phyloP scores from a whole-genome alignment of 2,797 vertebrate genomes.

The Steatocranus sp. region DNA sequence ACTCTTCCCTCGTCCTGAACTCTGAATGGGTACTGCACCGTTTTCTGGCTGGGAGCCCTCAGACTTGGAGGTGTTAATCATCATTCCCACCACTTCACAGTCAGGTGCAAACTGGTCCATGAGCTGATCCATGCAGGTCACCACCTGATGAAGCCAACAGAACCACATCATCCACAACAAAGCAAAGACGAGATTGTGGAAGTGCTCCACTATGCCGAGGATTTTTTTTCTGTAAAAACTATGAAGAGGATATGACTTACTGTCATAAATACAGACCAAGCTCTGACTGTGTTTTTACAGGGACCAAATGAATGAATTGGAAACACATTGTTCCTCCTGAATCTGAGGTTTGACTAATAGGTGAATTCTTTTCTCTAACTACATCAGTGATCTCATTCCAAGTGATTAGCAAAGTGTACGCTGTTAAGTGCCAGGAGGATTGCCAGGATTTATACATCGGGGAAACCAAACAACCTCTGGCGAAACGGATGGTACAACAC shows the following conservation, averaged over 20 bases:
- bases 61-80: not conserved
- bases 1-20: not conserved
- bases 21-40: not conserved
- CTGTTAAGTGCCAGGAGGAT: not conserved
- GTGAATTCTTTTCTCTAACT: not conserved
- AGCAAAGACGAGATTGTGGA: not conserved
- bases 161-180: not conserved
- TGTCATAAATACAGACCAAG: not conserved
- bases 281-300: not conserved
- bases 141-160: not conserved
- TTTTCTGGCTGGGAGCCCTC: not conserved
- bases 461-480: not conserved
- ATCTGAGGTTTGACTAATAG: not conserved
- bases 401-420: not conserved
- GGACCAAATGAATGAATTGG: not conserved
- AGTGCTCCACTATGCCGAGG: not conserved
- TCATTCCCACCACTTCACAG: not conserved
- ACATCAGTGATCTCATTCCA: not conserved
- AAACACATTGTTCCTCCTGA: not conserved
- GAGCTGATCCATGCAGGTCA: not conserved
- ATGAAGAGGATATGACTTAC: not conserved
- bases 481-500: accelerated
- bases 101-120: not conserved
- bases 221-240: not conserved
- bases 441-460: not conserved